Conservation (phyloP, 2,113 vertebrate genomes). For the Cynopterus brachyotis region DNA sequence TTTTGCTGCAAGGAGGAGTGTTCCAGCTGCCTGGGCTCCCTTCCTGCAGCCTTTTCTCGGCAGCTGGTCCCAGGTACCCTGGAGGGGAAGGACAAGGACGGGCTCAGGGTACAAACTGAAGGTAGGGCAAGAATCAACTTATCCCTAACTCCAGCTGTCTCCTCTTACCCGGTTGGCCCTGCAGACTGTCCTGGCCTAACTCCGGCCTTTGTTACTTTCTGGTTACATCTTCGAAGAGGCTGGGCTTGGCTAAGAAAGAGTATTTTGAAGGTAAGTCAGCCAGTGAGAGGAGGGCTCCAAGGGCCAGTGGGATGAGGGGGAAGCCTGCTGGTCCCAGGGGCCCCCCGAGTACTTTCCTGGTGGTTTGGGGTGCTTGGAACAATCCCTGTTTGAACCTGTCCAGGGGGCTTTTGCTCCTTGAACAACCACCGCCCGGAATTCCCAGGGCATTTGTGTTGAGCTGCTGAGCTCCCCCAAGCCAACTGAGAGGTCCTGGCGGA, state of each 20-base stretch:
- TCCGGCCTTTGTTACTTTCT: not conserved
- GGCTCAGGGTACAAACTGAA: not conserved
- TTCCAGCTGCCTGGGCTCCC: not conserved
- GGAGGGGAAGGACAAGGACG: not conserved
- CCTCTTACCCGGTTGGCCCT: not conserved
- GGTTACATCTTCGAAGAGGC: conserved; percentile 15
- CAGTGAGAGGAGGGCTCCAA: not conserved
- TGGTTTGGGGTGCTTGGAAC: not conserved
- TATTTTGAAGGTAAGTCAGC: conserved; percentile 54
- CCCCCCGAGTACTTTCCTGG: not conserved
- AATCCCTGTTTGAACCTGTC: not conserved
- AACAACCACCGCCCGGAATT: not conserved
- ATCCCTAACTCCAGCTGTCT: not conserved
- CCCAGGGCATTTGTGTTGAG: not conserved
- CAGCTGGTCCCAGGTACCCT: not conserved
- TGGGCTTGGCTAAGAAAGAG: not conserved
- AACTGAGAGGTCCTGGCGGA: not conserved
- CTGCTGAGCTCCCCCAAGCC: not conserved
- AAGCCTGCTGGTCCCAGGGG: not conserved
- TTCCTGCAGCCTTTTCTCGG: not conserved
- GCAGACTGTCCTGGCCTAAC: not conserved
- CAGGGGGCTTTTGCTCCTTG: not conserved
- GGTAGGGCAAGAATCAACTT: not conserved
- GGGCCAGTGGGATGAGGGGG: not conserved
- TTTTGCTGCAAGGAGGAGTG: conserved; percentile 1